A percentile compares a stretch with the other conserved stretches of the same genome.
These are phyloP conservation scores for Fragum sueziense DNA, from an alignment of 2,888 invertebrate genomes.

Conservation along the genomic window DNA sequence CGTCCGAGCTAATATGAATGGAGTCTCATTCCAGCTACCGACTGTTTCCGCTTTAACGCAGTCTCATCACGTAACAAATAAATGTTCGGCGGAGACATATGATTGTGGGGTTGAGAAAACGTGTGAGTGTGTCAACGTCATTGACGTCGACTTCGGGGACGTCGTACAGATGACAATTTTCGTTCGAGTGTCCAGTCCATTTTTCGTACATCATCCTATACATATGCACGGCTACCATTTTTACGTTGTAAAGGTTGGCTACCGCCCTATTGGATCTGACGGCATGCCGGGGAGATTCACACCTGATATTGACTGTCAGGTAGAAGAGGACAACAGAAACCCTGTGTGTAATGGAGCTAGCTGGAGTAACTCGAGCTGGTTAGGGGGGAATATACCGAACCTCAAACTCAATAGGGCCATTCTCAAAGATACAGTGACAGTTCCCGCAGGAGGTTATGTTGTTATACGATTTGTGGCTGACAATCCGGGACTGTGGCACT, in stretches of 20 bases:
- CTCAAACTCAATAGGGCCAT: conserved; percentile 13
- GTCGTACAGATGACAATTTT: conserved; percentile 36
- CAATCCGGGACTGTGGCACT: conserved; percentile 75
- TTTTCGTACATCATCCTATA: conserved; percentile 28
- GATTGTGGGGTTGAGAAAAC: conserved; percentile 30
- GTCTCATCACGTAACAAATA: conserved; percentile 16
- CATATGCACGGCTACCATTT: conserved; percentile 45
- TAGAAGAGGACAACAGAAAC: not conserved
- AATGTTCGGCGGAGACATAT: conserved; percentile 14
- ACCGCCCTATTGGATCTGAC: conserved; percentile 9
- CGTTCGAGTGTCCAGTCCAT: not conserved
- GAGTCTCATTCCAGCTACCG: conserved; percentile 22
- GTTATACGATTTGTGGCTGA: conserved; percentile 73
- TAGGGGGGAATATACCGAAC: conserved; percentile 24
- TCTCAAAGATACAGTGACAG: conserved; percentile 66
- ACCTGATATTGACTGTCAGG: conserved; percentile 21
- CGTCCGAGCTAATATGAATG: conserved; percentile 24
- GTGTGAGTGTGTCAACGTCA: conserved; percentile 23
- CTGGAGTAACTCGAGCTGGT: conserved; percentile 29
- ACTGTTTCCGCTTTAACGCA: conserved; percentile 39
- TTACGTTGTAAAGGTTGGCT: conserved; percentile 33
- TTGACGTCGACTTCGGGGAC: conserved; percentile 36
- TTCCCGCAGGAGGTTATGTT: conserved; percentile 75
- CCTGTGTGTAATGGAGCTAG: conserved; percentile 31
- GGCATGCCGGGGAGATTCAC: not conserved